Percentiles rank a stretch among this genome's conserved stretches.
phyloP scores from a whole-genome alignment of 2,888 invertebrate species.

The Cosmorhoe ocellata region DNA sequence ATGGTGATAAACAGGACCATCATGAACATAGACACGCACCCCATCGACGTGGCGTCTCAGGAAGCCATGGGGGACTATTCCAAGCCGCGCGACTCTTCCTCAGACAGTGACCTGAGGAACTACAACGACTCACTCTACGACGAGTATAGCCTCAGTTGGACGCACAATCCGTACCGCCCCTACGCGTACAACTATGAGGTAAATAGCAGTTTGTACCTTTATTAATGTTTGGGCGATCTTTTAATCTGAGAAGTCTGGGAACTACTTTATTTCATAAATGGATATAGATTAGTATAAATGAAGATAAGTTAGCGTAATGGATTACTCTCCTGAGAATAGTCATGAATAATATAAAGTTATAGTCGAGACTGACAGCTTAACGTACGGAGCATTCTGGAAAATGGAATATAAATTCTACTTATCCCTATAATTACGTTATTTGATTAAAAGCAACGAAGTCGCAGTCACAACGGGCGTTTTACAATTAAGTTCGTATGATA shows the following conservation, averaged over 20 bases:
- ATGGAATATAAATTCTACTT: too few relatives aligned
- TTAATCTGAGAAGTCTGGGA: too few relatives aligned
- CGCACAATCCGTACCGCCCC: conserved; percentile 48
- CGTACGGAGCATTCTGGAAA: too few relatives aligned
- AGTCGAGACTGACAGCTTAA: too few relatives aligned
- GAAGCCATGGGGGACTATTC: conserved; percentile 70
- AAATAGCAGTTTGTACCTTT: conserved; percentile 19
- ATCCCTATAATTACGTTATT: too few relatives aligned
- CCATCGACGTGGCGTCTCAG: conserved; percentile 57
- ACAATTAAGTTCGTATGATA: not conserved
- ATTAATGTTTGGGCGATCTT: too few relatives aligned
- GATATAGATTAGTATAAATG: too few relatives aligned
- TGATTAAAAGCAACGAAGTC: too few relatives aligned
- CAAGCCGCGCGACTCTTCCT: conserved; percentile 55
- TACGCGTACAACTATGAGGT: conserved; percentile 53
- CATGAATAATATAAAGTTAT: too few relatives aligned
- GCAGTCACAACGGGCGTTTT: too few relatives aligned
- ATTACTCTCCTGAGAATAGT: conserved; percentile 5
- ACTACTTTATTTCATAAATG: too few relatives aligned
- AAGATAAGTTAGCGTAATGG: conserved; percentile 3
- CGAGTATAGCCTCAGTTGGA: conserved; percentile 56
- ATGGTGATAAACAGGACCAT: conserved; percentile 61
- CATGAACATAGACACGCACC: conserved; percentile 51
- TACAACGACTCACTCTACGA: conserved; percentile 51
- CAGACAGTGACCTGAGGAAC: conserved; percentile 56